Percentiles rank a stretch among this genome's conserved stretches.
Evolutionary conservation across 2,797 vertebrate genomes (phyloP).

Genomic region (Hylomyscus alleni): DNA sequence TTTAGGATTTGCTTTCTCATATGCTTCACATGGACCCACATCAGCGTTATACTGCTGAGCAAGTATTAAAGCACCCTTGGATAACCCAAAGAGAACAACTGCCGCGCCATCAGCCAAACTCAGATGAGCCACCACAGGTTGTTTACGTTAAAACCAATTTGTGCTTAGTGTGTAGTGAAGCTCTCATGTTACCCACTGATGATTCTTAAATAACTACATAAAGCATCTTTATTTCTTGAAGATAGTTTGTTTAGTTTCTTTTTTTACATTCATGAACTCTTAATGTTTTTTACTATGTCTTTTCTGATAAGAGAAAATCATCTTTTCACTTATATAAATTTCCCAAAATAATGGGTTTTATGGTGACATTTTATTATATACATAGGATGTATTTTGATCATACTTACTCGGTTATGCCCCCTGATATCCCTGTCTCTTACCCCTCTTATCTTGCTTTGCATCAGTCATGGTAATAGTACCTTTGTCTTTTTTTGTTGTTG

Average conservation of each 20-base stretch:
- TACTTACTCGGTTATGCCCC: background rate
- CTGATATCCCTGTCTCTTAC: background rate
- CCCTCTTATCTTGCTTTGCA: background rate
- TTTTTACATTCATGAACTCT: background rate
- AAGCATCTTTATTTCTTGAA: conserved; percentile 57
- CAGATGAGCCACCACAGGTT: conserved; percentile 95
- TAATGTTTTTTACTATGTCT: background rate
- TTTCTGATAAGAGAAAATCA: conserved; percentile 42
- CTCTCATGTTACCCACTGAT: background rate
- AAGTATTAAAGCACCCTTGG: conserved; percentile 98
- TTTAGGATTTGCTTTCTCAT: conserved; percentile 96
- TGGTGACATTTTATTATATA: background rate
- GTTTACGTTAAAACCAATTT: conserved; percentile 93
- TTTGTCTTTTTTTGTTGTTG: background rate
- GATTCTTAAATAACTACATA: conserved; percentile 27
- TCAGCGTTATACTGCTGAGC: conserved; percentile 96
- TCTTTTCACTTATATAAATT: background rate
- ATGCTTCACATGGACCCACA: conserved; percentile 99
- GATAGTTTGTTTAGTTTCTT: background rate
- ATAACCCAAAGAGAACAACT: conserved; percentile 96
- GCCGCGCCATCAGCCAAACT: conserved; percentile 95
- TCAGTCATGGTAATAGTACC: background rate
- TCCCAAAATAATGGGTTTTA: background rate
- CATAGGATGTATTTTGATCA: background rate
- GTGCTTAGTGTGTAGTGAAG: background rate